Base-by-base conservation (phyloP, 2,113 vertebrate genomes). In the Enhydra lutris region DNA sequence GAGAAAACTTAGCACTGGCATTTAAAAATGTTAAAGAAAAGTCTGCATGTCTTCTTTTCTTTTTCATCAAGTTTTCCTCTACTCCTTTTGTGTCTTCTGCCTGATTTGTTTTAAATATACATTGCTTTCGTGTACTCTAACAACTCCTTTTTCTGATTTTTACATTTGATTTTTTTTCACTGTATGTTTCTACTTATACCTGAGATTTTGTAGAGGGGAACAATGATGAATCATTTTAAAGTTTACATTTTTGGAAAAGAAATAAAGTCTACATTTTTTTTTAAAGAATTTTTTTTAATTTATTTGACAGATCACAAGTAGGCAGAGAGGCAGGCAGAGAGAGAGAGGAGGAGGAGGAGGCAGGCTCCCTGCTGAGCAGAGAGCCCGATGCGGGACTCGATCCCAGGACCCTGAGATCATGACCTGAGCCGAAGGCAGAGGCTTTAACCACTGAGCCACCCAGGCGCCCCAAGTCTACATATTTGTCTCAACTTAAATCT, bases 151-250 rank as follows among this genome's bases (percentile, higher is more conserved):
- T 94, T 50, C n/a, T 80, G 45, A 69, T n/a, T 97, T 57, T 69
- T 89, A 69, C 10, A 91, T 55, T 96, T 65, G 0, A 45, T 91
- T 59, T 89, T 92, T 63, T 69, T 73, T 83, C 12, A 80, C 23
- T 88, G 69, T 95, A 18, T 7, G 4, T 80, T 84, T 81, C 24
- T 0, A 39, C 47, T 52, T 76, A 61, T 45, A 81, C 1, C 47
- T 97, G 89, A 88, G 61, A 82, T 89, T 97, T 93, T 87, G 80
- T 73, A 83, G 39, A 80, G 63, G 36, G 63, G 55, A 97, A 84
- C 21, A 71, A 24, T 39, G n/a, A 63, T 67, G 61, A 69, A 52
- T 95, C 20, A 65, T 57, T 88, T 57, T 80, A 89, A 81, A 93
- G 3, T 57, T 39, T 47, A 45, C 15, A 55, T 3, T 42, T 29